Conservation (phyloP, 2,888 invertebrate species). For the Galeopsomyia nigrocyanea region DNA sequence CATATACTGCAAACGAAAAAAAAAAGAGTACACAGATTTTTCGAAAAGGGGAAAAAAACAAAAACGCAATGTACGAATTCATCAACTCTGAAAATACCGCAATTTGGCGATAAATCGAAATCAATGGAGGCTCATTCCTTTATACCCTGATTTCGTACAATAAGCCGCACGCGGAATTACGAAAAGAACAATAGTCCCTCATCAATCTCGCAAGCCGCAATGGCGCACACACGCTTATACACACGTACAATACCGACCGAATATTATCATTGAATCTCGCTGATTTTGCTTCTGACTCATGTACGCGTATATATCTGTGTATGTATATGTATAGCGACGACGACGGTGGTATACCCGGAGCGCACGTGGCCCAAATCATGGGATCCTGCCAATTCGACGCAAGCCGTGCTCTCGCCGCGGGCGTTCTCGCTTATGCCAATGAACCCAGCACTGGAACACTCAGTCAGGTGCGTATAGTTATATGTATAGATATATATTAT, state of each 20-base stretch:
- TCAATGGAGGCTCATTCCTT: too few relatives aligned
- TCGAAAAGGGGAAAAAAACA: too few relatives aligned
- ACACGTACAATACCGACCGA: too few relatives aligned
- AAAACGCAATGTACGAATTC: too few relatives aligned
- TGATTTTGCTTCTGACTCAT: not conserved
- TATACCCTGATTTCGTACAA: too few relatives aligned
- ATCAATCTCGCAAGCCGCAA: too few relatives aligned
- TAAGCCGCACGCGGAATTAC: too few relatives aligned
- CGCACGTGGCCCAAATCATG: conserved; percentile 61
- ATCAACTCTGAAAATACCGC: too few relatives aligned
- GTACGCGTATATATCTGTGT: not conserved
- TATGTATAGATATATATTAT: not conserved
- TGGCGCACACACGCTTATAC: too few relatives aligned
- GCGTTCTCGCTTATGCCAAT: conserved; percentile 55
- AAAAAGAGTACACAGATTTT: not conserved
- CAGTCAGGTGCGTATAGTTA: conserved; percentile 32
- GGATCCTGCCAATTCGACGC: conserved; percentile 56
- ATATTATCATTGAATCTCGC: too few relatives aligned
- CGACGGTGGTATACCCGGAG: conserved; percentile 73
- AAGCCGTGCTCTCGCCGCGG: conserved; percentile 59
- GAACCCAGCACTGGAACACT: conserved; percentile 59
- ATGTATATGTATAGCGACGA: conserved; percentile 59
- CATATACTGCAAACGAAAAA: not conserved
- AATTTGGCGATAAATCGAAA: too few relatives aligned
- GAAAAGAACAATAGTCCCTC: too few relatives aligned